Conservation (phyloP, 2,113 vertebrate species). For the Miniopterus natalensis region DNA sequence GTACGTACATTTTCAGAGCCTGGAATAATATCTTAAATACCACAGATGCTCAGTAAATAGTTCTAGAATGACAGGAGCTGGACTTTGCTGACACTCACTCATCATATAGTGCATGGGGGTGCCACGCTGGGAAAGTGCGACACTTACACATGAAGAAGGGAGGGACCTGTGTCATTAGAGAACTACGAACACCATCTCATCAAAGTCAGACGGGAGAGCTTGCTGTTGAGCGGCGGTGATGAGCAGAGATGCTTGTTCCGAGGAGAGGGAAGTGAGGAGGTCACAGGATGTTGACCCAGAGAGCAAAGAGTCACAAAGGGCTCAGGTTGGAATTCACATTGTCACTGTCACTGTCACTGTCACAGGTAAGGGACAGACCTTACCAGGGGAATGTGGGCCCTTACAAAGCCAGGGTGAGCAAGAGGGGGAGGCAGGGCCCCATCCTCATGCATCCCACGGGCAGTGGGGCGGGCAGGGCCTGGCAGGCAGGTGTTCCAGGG, state of each 20-base stretch:
- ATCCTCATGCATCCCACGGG: too few species aligned
- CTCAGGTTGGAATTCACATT: not conserved
- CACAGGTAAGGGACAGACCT: not conserved
- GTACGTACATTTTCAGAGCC: too few species aligned
- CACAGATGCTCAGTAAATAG: not conserved
- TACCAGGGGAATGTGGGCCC: rapidly evolving
- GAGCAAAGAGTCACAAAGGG: not conserved
- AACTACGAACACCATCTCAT: rapidly evolving
- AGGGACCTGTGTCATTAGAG: not conserved
- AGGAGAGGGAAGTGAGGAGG: not conserved
- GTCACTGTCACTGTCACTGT: not conserved
- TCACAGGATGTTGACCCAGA: not conserved
- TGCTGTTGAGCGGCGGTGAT: not conserved
- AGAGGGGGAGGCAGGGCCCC: too few species aligned
- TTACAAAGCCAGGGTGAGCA: not conserved
- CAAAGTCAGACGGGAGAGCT: not conserved
- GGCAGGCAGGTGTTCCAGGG: rapidly evolving
- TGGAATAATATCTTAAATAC: not conserved
- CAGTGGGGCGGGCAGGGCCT: rapidly evolving
- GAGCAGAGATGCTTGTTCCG: not conserved
- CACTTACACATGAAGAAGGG: not conserved
- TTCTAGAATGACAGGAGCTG: not conserved
- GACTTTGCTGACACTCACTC: rapidly evolving
- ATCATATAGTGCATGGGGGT: rapidly evolving
- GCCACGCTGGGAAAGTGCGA: not conserved